Evolutionary conservation across 1,140 invertebrate genomes (phyloP).

Genomic region (Drosophila oshimai): DNA sequence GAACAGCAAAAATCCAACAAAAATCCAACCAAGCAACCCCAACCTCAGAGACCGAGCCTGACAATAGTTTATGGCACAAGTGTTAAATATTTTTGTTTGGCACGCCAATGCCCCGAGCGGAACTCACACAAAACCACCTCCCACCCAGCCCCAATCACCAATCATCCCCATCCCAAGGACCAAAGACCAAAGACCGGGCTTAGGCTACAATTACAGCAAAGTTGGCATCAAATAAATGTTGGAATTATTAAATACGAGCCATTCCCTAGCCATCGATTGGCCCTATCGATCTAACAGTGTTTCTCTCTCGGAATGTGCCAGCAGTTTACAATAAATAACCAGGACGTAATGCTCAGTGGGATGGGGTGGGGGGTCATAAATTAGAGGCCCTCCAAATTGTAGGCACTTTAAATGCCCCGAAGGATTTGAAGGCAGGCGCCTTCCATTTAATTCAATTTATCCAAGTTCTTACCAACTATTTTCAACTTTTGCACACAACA

Average conservation of each 20-base stretch:
- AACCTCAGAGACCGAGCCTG: conserved; percentile 29
- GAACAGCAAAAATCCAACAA: not conserved
- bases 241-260: conserved; percentile 79
- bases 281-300: conserved; percentile 73
- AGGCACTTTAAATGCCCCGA: conserved; percentile 28
- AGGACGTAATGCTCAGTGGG: conserved; percentile 8
- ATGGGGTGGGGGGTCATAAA: conserved; percentile 34
- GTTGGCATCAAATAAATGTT: conserved; percentile 73
- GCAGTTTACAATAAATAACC: conserved; percentile 77
- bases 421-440: conserved; percentile 10
- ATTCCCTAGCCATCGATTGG: conserved; percentile 45
- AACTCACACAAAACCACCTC: conserved; percentile 5
- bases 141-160: not conserved
- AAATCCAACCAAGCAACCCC: not conserved
- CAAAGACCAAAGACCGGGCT: conserved; percentile 36
- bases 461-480: conserved; percentile 61
- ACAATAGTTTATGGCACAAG: conserved; percentile 79
- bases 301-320: conserved; percentile 21
- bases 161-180: conserved; percentile 3
- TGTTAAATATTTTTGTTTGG: conserved; percentile 80
- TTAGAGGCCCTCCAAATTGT: conserved; percentile 34
- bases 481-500: conserved; percentile 53
- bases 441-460: conserved; percentile 75
- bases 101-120: conserved; percentile 60
- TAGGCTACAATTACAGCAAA: conserved; percentile 65